A percentile compares a stretch with the other conserved stretches of the same genome.
These are phyloP conservation scores for Stegophylla sp. DNA, from an alignment of 2,888 invertebrate species.

Conservation along the genomic window DNA sequence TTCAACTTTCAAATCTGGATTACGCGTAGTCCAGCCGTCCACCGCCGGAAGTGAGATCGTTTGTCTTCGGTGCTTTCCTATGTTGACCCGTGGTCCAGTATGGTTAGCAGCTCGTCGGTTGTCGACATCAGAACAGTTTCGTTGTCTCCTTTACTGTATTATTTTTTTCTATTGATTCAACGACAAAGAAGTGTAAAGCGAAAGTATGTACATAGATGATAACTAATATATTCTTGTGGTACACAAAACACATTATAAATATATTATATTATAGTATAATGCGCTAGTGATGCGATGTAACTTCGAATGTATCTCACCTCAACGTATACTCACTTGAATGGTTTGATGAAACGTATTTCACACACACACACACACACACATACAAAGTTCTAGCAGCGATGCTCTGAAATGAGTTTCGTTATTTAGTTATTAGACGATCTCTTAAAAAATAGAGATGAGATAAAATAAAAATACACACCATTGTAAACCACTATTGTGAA, in stretches of 20 bases:
- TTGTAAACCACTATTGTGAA: no score
- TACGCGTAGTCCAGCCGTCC: not conserved
- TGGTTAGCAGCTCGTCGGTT: not conserved
- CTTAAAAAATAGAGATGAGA: not conserved
- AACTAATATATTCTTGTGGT: not conserved
- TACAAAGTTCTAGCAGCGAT: not conserved
- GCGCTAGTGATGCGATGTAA: no score
- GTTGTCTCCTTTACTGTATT: not conserved
- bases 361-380: no score
- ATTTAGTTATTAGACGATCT: not conserved
- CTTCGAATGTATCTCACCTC: no score
- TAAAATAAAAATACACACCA: no score
- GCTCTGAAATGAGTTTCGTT: not conserved
- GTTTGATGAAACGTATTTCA: not conserved
- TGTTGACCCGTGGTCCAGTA: no score
- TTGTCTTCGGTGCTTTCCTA: no score
- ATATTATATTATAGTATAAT: not conserved
- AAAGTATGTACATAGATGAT: not conserved
- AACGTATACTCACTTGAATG: not conserved
- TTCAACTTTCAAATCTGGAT: not conserved
- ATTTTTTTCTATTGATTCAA: slow-evolving; percentile 23
- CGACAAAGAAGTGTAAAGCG: slow-evolving; percentile 16
- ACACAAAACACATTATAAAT: not conserved
- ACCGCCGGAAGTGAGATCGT: no score
- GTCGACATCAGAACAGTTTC: not conserved